Evolutionary conservation across 2,888 invertebrate species (phyloP), one percentile per base, ranked within the genome.

Genomic region (Conchocele bisecta): DNA sequence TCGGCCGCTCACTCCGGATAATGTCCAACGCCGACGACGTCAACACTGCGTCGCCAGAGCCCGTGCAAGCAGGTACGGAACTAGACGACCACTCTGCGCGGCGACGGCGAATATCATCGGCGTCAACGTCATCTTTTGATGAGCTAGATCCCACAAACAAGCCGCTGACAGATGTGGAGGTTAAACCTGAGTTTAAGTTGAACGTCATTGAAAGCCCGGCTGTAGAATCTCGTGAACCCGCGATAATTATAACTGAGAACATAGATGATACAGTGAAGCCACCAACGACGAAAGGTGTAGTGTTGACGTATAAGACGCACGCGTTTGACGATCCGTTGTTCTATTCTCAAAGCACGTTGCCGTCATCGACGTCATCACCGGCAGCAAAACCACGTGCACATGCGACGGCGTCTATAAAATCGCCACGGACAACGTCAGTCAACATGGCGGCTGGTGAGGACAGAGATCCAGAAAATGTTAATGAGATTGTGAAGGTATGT

Each of bases 401-500:
- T 2, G 39, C 28, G 24, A 26, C 28, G 7, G 54, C 39, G 22
- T 28, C 26, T 6, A 26, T 35, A n/a, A 60, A 42, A 44, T 11
- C 29, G 17, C 22, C 44, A 11, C 17, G 20, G 35, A 56, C 6
- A n/a, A 64, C 42, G 28, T 20, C 29, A n/a, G 24, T 53, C n/a
- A 41, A 46, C 46, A 69, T 51, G 46, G 46, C 50, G 24, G 44
- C 35, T 15, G 22, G 33, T 9, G 64, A 53, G 24, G 59, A 75
- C 28, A 54, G 95, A 73, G 95, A 95, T 86, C 95, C 95, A 0
- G 94, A 94, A 79, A 93, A 92, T 73, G 90, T 95, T 75, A 95
- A 95, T 85, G 93, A 93, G 68, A 94, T 95, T 88, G 92, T 95
- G 46, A 94, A 95, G 93, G 95, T 83, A 75, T n/a, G n/a, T n/a